Evolutionary conservation across 2,888 invertebrate genomes (phyloP).

Genomic region (Pristionchus exspectatus): DNA sequence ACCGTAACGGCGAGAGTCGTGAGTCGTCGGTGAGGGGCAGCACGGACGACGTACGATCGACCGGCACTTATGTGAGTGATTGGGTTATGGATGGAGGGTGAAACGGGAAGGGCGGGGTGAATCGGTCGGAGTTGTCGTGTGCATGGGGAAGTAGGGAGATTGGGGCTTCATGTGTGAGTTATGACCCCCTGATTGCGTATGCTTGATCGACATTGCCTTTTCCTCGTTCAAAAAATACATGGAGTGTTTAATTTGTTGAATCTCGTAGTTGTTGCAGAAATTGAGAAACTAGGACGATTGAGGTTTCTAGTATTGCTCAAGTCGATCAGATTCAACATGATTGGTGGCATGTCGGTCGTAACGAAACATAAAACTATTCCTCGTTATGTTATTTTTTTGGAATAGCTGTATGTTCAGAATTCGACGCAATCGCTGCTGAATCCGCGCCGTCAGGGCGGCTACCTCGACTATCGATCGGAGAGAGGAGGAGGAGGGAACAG

Average conservation of each 20-base stretch:
- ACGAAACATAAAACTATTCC: too few species aligned
- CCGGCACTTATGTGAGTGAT: constrained; percentile 49
- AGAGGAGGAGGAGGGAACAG: constrained; percentile 41
- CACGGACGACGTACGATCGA: constrained; percentile 53
- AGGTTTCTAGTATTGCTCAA: background rate
- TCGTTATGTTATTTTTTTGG: too few species aligned
- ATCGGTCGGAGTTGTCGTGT: too few species aligned
- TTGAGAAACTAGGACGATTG: background rate
- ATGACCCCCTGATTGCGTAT: too few species aligned
- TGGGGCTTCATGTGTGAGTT: too few species aligned
- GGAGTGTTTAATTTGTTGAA: too few species aligned
- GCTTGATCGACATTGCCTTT: too few species aligned
- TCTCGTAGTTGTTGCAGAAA: background rate
- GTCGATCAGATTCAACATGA: background rate
- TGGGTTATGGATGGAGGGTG: background rate
- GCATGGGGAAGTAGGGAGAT: background rate
- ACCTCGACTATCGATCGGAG: constrained; percentile 59
- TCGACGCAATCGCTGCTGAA: constrained; percentile 70
- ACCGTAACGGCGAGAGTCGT: constrained; percentile 47
- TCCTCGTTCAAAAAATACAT: too few species aligned
- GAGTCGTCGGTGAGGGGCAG: constrained; percentile 50
- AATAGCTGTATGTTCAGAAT: too few species aligned
- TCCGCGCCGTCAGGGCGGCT: constrained; percentile 65
- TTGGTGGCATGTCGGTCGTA: too few species aligned
- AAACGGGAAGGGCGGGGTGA: background rate